Base-by-base conservation (phyloP, 1,140 invertebrate genomes). In the Drosophila bocqueti region DNA sequence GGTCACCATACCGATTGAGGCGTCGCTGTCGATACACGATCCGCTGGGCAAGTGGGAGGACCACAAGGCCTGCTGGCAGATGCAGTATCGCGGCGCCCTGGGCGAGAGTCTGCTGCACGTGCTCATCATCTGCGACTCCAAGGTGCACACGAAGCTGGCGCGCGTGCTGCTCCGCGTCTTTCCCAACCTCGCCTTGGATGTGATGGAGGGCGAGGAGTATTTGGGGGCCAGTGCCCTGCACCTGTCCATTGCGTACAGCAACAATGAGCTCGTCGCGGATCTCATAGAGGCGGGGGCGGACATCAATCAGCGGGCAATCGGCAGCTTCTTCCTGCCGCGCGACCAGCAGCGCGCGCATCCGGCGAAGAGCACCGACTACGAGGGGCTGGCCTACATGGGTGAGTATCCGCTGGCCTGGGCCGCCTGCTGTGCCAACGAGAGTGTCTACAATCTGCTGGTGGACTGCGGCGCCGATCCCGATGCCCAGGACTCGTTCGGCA, bases 191-290 rank as follows among this genome's bases (percentile, higher is more conserved):
- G 97, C 98, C 0, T 94, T 98, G 43, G 99, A 99, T 93, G 96
- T 99, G 15, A 98, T 99, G 57, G 98, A 99, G 94, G 98, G 98
- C 2, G 97, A 99, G 92, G 98, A 99, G 94, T 99, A 99, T 94
- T 95, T 98, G 89, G 98, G 97, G 1, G 98, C 98, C 10, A 98
- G 98, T 93, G 97, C 97, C 8, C 94, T 99, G 24, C 99, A 99
- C 93, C 94, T 99, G 50, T 98, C 98, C 0, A 99, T 99, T 76
- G 98, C 99, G 0, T 98, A 99, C 91, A 96, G 96, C 84, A 99
- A 99, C 93, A 98, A 99, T 82, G 98, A 99, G 78, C 94, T 99
- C n/a, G 98, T 99, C 0, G 97, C 98, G 90, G 96, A 98, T 81
- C 93, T 99, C 26, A 96, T 99, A 3, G 97, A 98, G 84, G 96